These are phyloP conservation scores for Guaruba guarouba DNA, from an alignment of 2,113 vertebrate species.

Conservation along the genomic window DNA sequence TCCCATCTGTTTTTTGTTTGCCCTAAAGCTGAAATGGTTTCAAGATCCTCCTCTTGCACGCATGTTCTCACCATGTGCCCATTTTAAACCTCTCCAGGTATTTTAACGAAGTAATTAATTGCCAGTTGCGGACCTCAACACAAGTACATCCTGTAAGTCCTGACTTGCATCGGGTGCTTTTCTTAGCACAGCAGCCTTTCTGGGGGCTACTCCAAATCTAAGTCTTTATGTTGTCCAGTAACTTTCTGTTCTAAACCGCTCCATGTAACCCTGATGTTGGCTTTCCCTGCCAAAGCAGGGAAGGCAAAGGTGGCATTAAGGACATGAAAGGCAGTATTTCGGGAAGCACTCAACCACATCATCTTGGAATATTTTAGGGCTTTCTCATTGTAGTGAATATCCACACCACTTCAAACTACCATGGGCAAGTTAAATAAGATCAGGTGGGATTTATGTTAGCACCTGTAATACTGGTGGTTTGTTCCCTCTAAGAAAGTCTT, in stretches of 20 bases:
- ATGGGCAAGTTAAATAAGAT: background rate
- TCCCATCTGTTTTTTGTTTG: conserved; percentile 46
- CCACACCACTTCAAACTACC: background rate
- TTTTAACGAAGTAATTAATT: conserved; percentile 26
- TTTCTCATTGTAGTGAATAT: background rate
- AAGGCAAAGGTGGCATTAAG: conserved; percentile 12
- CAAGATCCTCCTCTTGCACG: background rate
- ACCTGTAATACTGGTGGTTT: background rate
- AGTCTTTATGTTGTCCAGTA: background rate
- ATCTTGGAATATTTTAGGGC: background rate
- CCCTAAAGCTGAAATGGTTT: conserved; percentile 24
- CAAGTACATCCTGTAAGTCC: conserved; percentile 8
- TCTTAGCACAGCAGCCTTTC: background rate
- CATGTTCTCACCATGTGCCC: background rate
- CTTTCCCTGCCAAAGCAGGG: conserved; percentile 13
- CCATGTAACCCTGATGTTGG: background rate
- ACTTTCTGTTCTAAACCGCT: background rate
- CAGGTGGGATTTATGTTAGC: background rate
- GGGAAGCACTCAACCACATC: background rate
- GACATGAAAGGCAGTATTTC: background rate
- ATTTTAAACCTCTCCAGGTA: conserved; percentile 29
- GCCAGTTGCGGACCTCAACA: background rate
- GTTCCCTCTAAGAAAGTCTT: background rate
- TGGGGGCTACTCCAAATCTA: background rate
- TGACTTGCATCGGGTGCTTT: conserved; percentile 3